A percentile compares a stretch with the other conserved stretches of the same genome.
Evolutionary conservation across 2,888 invertebrate genomes (phyloP).

Genomic region (Netelia fuscicornis): DNA sequence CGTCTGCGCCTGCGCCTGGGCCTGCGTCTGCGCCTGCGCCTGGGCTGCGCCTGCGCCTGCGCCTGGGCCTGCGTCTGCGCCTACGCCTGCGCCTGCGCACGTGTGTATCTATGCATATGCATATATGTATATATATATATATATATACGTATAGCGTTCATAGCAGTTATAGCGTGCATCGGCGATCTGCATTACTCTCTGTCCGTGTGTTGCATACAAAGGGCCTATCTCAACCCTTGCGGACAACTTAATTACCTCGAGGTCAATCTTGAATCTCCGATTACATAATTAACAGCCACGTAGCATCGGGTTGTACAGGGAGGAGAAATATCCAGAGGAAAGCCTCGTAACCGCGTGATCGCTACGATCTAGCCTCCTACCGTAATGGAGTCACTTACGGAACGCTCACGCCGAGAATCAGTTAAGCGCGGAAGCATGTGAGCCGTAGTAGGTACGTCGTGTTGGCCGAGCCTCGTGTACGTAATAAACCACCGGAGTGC

Average conservation of each 20-base stretch:
- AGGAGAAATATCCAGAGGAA: constrained; percentile 47
- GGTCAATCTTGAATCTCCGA: constrained; percentile 67
- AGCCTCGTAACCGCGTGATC: constrained; percentile 47
- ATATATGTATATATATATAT: not conserved
- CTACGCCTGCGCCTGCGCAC: not conserved
- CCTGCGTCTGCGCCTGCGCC: not conserved
- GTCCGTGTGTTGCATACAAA: constrained; percentile 54
- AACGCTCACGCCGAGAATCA: constrained; percentile 53
- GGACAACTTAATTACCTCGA: constrained; percentile 69
- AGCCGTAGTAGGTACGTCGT: not conserved
- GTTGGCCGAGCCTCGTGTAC: constrained; percentile 36
- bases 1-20: not conserved
- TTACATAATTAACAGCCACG: constrained; percentile 68
- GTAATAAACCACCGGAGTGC: constrained; percentile 52
- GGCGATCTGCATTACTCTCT: constrained; percentile 57
- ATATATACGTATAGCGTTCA: not conserved
- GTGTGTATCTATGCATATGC: not conserved
- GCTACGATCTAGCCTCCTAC: constrained; percentile 29
- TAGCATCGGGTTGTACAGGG: not conserved
- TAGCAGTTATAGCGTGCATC: not conserved
- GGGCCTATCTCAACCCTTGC: constrained; percentile 62
- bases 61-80: not conserved
- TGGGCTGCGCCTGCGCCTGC: not conserved
- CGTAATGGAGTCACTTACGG: constrained; percentile 61
- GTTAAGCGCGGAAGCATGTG: constrained; percentile 58